Evolutionary conservation across 2,113 vertebrate genomes (phyloP), one percentile per base, ranked within the genome.

Genomic region (Tringa solitaria): DNA sequence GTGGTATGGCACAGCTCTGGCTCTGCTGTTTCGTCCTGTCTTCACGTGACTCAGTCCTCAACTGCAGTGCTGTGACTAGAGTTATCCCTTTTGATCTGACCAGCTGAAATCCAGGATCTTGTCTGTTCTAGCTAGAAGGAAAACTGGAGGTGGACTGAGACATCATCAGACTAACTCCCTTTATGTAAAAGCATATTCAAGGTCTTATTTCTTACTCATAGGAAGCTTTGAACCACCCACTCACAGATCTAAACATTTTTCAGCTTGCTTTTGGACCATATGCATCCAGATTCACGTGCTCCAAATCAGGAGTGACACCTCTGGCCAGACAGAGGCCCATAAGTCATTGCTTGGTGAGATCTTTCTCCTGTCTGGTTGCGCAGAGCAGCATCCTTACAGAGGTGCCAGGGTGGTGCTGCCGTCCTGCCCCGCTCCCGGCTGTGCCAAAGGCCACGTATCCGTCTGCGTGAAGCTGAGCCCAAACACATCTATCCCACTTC

Each of bases 401-500:
- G 39, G 21, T 70, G 50, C 14, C 21, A 45, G n/a, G 43, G 43
- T 2, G 4, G 45, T 1, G 5, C 21, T 70, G 75, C 56, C 30
- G 35, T 67, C 67, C 27, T 59, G 46, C 18, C 27, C 33, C 0
- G 1, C 41, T 88, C 33, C 33, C 30, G 24, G 24, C 70, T 79
- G 27, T 2, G 0, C 21, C 41, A 53, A 82, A 75, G 64, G 46
- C 37, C 35, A 43, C 0, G 0, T 30, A 54, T 16, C n/a, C 23
- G 8, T 22, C 33, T 22, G 39, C 1, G 14, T 0, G 1, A 57
- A 21, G 27, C 61, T 88, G 75, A 86, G 27, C 22, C 37, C 24
- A 27, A 83, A 61, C 10, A 33, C 14, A 14, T 32, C n/a, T 70
- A 21, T 48, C 7, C 5, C 12, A 45, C 2, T 3, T 3, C 28